These are phyloP conservation scores for Prosapia bicincta DNA, from an alignment of 2,888 invertebrate genomes.

Conservation along the genomic window DNA sequence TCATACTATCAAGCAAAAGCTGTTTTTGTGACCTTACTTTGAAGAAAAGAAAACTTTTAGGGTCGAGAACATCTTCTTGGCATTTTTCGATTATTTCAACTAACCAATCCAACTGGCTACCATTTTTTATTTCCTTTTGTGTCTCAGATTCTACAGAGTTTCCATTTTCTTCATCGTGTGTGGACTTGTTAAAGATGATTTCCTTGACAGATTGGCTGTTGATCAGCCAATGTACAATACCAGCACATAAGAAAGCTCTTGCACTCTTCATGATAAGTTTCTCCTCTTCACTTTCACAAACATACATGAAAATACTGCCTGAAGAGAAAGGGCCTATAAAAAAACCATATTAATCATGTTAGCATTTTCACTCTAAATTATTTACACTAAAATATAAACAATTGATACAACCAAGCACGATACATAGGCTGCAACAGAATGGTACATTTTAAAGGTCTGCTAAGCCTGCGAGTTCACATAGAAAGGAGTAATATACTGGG, in stretches of 20 bases:
- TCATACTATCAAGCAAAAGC: constrained; percentile 6
- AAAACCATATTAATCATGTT: too few relatives aligned
- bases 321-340: constrained; percentile 21
- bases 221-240: constrained; percentile 20
- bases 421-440: too few relatives aligned
- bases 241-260: constrained; percentile 18
- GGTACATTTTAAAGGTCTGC: too few relatives aligned
- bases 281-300: constrained; percentile 19
- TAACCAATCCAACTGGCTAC: constrained; percentile 29
- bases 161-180: constrained; percentile 1
- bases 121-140: constrained; percentile 15
- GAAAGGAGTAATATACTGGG: too few relatives aligned
- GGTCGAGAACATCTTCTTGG: constrained; percentile 15
- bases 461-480: too few relatives aligned
- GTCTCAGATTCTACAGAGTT: background rate
- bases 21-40: constrained; percentile 14
- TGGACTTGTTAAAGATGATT: background rate
- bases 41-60: constrained; percentile 17
- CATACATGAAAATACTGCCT: constrained; percentile 19
- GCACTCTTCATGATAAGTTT: constrained; percentile 21
- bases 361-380: too few relatives aligned
- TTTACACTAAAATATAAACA: too few relatives aligned
- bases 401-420: too few relatives aligned
- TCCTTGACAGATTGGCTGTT: background rate
- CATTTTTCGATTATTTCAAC: constrained; percentile 20